phyloP scores from a whole-genome alignment of 2,797 vertebrate species.

The Austrolebias charrua region DNA sequence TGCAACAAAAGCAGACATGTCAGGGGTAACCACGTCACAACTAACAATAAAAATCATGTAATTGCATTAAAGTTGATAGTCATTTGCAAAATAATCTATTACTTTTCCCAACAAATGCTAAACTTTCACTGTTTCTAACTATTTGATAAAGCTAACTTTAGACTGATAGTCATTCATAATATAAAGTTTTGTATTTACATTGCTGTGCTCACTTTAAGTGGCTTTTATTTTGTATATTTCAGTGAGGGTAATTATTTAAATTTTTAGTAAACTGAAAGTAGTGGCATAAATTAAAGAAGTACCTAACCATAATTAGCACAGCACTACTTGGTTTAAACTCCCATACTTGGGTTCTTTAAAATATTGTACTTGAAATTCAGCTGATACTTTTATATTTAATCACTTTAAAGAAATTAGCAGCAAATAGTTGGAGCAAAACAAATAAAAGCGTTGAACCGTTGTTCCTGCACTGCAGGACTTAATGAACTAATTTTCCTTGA shows the following conservation, averaged over 20 bases:
- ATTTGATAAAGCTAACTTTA: too few relatives aligned
- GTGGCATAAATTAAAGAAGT: neutral
- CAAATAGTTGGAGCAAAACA: conserved; percentile 38
- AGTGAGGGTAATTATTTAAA: neutral
- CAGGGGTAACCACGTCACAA: too few relatives aligned
- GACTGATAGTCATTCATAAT: too few relatives aligned
- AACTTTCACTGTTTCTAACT: too few relatives aligned
- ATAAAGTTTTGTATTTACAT: neutral
- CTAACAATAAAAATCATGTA: too few relatives aligned
- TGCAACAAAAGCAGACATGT: too few relatives aligned
- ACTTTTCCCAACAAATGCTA: too few relatives aligned
- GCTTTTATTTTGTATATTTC: neutral
- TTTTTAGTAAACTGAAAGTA: neutral
- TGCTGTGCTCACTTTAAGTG: neutral
- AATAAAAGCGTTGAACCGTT: conserved; percentile 38
- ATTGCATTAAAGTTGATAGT: too few relatives aligned
- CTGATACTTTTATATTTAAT: conserved; percentile 1
- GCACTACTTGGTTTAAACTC: neutral
- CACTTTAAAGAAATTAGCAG: conserved; percentile 23
- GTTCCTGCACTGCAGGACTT: conserved; percentile 23
- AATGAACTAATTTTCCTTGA: conserved; percentile 45
- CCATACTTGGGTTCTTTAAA: neutral
- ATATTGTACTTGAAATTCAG: neutral
- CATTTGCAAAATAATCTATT: too few relatives aligned
- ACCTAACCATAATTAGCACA: neutral